phyloP scores from a whole-genome alignment of 2,113 vertebrate species.

The Reinhardtius hippoglossoides region DNA sequence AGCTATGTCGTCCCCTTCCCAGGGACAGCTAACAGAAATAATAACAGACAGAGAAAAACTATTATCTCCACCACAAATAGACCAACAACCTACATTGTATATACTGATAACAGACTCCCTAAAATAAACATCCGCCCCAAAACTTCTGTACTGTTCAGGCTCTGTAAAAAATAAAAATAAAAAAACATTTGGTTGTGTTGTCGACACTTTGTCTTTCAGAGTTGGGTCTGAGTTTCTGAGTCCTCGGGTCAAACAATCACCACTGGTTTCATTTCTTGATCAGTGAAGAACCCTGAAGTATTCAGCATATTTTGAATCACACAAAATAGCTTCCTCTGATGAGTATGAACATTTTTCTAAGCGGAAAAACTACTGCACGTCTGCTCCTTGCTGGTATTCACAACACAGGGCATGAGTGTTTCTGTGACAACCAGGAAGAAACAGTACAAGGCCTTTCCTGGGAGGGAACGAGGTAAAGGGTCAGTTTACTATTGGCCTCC shows the following conservation, averaged over 20 bases:
- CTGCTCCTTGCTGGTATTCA: constrained; percentile 56
- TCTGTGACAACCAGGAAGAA: constrained; percentile 82
- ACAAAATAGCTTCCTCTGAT: constrained; percentile 10
- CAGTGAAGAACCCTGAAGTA: no score
- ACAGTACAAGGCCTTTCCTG: constrained; percentile 79
- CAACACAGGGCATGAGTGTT: constrained; percentile 53
- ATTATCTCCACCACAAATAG: not conserved
- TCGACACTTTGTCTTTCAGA: no score
- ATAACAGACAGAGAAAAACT: not conserved
- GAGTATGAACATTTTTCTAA: constrained; percentile 44
- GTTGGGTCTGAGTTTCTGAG: no score
- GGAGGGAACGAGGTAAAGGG: constrained; percentile 58
- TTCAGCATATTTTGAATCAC: not conserved
- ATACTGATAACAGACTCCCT: no score
- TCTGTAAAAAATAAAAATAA: no score
- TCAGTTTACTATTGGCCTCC: constrained; percentile 15
- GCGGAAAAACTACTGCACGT: not conserved
- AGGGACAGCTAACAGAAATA: not conserved
- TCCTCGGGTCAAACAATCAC: no score
- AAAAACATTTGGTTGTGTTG: no score
- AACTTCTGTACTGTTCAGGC: no score
- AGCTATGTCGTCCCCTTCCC: not conserved
- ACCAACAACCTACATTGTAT: not conserved
- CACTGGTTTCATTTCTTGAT: no score
- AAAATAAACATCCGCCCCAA: no score